A percentile compares a stretch with the other conserved stretches of the same genome.
phyloP scores from a whole-genome alignment of 2,797 vertebrate genomes.

The Rhynchotus rufescens region DNA sequence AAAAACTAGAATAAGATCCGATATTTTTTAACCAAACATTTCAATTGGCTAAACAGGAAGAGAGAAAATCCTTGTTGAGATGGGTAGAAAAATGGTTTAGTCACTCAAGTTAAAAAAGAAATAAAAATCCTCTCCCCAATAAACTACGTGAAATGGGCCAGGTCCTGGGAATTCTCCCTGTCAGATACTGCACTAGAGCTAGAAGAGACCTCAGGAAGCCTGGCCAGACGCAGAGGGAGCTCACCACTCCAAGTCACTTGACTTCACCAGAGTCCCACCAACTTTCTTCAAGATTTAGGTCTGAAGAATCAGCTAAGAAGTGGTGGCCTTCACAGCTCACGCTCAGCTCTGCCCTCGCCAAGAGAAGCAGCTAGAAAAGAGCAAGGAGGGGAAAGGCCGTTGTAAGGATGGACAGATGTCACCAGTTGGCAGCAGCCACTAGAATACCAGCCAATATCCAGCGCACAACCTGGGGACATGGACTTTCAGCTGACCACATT shows the following conservation, averaged over 20 bases:
- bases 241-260: background rate
- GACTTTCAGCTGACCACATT: slow-evolving; percentile 48
- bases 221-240: background rate
- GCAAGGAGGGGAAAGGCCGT: background rate
- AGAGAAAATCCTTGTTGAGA: background rate
- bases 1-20: background rate
- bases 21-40: background rate
- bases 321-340: background rate
- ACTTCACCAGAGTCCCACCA: background rate
- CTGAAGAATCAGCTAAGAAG: background rate
- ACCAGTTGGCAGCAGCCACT: slow-evolving; percentile 37
- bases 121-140: background rate
- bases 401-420: slow-evolving; percentile 37
- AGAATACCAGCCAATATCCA: slow-evolving; percentile 54
- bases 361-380: slow-evolving; percentile 23
- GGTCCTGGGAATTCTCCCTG: background rate
- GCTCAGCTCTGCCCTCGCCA: background rate
- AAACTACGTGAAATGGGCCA: background rate
- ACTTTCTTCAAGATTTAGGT: background rate
- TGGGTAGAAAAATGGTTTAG: accelerated
- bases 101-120: accelerated
- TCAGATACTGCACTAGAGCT: no score
- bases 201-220: background rate
- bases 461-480: slow-evolving; percentile 14
- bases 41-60: background rate